Evolutionary conservation across 2,888 invertebrate genomes (phyloP), one percentile per base, ranked within the genome.

Genomic region (Phymatocera aterrima): DNA sequence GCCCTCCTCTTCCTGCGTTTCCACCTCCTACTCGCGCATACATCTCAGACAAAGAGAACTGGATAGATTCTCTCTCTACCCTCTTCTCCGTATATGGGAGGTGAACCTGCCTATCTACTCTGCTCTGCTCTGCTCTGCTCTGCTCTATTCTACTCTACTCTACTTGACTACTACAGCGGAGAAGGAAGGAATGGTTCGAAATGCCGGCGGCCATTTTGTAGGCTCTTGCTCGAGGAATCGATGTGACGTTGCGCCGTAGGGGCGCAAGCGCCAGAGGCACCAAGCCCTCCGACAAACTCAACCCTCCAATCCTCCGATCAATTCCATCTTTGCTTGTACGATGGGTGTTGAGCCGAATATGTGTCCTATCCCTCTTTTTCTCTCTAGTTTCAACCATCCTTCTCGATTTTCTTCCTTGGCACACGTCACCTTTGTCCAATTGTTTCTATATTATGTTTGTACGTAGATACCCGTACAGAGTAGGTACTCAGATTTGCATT

Each of bases 141-240:
- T 18, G 70, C 37, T 48, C 77, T 61, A 54, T 51, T 68, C 64
- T 65, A 79, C 75, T n/a, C 51, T 77, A 68, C 75, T 24, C 78
- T 18, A 77, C 37, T 48, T 78, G 70, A 54, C 48, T 68, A 80
- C 85, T 82, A 86, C 84, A 86, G 84, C 84, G 82, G 77, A 78
- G 85, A 87, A 87, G 79, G 85, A 87, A 88, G 88, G 86, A 89
- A 88, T 88, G 87, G 87, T 75, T 75, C 37, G 75, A 57, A 89
- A 87, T 84, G 83, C 88, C 89, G 86, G 87, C 89, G 88, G 90
- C 90, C 90, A 90, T 90, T 90, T 90, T 90, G 90, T 90, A 90
- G 90, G 90, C 90, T 89, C 88, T 89, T 90, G 87, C 90, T 88
- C 88, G 88, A 89, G 90, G 90, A 90, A 90, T 90, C 90, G 90